These are phyloP conservation scores for Pseudomyrmex concolor DNA, from an alignment of 1,140 invertebrate species.

Conservation along the genomic window DNA sequence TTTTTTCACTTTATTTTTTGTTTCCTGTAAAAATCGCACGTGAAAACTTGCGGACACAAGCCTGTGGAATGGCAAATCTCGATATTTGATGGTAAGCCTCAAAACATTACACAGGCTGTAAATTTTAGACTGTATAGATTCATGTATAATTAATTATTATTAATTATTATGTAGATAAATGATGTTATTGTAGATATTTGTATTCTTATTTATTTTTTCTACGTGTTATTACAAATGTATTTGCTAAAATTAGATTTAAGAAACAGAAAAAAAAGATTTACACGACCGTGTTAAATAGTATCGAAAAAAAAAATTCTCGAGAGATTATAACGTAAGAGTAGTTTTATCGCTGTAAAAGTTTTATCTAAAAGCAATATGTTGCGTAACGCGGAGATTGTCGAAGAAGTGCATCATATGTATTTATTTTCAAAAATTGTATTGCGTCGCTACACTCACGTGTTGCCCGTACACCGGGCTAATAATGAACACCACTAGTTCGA, in stretches of 20 bases:
- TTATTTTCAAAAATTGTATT: constrained; percentile 28
- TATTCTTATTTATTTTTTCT: not conserved
- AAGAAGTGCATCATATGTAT: not conserved
- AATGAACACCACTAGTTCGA: constrained; percentile 96
- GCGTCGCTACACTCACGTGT: constrained; percentile 87
- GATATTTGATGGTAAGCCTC: not conserved
- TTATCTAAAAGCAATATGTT: not conserved
- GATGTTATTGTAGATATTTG: too few relatives aligned
- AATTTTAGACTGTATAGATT: not conserved
- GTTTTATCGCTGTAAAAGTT: not conserved
- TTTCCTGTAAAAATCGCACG: too few relatives aligned
- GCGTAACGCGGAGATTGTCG: not conserved
- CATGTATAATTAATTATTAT: too few relatives aligned
- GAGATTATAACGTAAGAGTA: not conserved
- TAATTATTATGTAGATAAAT: too few relatives aligned
- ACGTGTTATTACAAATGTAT: too few relatives aligned
- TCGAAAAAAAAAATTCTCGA: not conserved
- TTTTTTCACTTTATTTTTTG: not conserved
- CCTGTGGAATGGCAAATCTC: constrained; percentile 11
- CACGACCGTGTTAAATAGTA: too few relatives aligned
- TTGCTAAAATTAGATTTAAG: too few relatives aligned
- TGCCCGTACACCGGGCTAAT: constrained; percentile 95
- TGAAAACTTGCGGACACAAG: too few relatives aligned
- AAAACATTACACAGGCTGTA: constrained; percentile 10
- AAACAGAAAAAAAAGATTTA: too few relatives aligned